Conservation (phyloP, 2,113 vertebrate genomes). For the Lates calcarifer region DNA sequence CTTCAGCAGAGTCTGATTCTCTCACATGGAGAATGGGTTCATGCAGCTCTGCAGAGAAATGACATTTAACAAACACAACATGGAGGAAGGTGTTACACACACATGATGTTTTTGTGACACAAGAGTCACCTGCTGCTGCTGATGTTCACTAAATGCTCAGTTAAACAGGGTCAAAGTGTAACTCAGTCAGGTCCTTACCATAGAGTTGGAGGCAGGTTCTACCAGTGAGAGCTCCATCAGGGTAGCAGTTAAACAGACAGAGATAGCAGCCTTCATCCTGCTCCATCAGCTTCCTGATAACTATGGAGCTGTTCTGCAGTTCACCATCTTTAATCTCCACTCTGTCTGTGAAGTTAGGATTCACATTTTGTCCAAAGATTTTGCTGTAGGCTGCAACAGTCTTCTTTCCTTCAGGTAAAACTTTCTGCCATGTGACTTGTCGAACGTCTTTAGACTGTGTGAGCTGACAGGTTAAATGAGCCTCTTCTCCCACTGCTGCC, state of each 20-base stretch:
- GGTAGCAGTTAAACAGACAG: conserved; percentile 60
- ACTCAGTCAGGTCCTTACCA: conserved; percentile 41
- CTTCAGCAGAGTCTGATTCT: background rate
- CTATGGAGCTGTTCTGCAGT: conserved; percentile 45
- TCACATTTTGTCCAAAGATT: background rate
- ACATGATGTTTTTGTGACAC: background rate
- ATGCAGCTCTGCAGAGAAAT: conserved; percentile 59
- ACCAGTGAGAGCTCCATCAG: conserved; percentile 5
- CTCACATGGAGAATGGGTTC: conserved; percentile 30
- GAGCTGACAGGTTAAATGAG: conserved; percentile 43
- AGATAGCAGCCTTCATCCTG: conserved; percentile 59
- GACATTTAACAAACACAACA: background rate
- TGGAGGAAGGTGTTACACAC: background rate
- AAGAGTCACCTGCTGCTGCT: too few relatives aligned
- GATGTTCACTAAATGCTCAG: background rate
- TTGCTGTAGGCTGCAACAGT: conserved; percentile 17
- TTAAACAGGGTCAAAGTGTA: background rate
- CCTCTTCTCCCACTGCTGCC: conserved; percentile 36
- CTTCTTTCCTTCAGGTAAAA: rapidly evolving
- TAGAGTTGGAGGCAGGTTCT: conserved; percentile 51
- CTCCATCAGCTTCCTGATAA: conserved; percentile 33
- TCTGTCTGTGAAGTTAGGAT: background rate
- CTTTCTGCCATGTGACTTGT: conserved; percentile 67
- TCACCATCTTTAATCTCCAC: conserved; percentile 7
- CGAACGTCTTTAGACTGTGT: conserved; percentile 2